Base-by-base conservation (phyloP, 2,888 invertebrate genomes). In the Sphaerophoria taeniata region DNA sequence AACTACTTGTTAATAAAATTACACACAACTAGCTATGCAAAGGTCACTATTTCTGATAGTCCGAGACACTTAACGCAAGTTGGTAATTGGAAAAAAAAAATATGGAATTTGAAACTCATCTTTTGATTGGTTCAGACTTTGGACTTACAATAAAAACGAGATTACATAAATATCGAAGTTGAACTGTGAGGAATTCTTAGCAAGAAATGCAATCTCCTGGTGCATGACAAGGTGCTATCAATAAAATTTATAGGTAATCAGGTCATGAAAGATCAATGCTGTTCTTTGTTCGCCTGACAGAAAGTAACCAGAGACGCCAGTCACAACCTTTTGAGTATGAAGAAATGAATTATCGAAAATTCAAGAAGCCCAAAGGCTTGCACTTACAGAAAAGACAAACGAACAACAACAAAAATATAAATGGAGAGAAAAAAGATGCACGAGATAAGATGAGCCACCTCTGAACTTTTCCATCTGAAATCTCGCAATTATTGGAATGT, bases 41-140 rank as follows among this genome's bases (percentile, higher is more conserved):
- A 80, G 74, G 74, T 74, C 60, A 80, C 34, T 49, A 31, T 36
- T 72, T 67, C 53, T 58, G 72, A 79, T 60, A 73, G 65, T 71
- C 65, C 71, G 65, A 78, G 63, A 63, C 9, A 65, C 49, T 71
- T 56, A 71, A 6, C 14, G n/a, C 12, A 63, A 24, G 24, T 24
- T 24, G 24, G 11, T 49, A 63, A 61, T 73, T 63, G 61, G 11
- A 43, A 1, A 39, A 39, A 6, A 43, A 58, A 65, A 24, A 2
- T 24, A 58, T 24, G 36, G 45, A 74, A 47, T 58, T 49, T 14
- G 39, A 39, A 58, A 7, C 75, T 75, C 53, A 33, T 67, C 43
- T 34, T 51, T 16, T 16, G 36, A 49, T 51, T 58, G 4, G 1
- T n/a, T 58, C 39, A 56, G 7, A 16, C 65, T 47, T 31, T 7